Evolutionary conservation across 2,113 vertebrate species (phyloP).

Genomic region (Semicossyphus pulcher): DNA sequence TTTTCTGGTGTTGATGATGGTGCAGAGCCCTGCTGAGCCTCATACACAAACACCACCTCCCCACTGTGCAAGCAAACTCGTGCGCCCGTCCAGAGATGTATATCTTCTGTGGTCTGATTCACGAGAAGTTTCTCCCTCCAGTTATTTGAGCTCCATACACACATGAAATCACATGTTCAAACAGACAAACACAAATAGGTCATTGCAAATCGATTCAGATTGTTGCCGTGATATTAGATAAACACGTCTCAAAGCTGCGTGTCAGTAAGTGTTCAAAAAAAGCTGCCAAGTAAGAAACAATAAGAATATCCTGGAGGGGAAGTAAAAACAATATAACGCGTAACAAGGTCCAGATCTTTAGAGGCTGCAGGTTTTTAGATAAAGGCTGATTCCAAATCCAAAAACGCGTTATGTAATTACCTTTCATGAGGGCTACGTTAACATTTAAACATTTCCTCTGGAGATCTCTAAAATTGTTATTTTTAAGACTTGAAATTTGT

Average conservation of each 20-base stretch:
- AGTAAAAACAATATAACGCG: conserved; percentile 16
- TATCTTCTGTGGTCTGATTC: not conserved
- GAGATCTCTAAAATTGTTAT: not conserved
- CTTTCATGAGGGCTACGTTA: conserved; percentile 4
- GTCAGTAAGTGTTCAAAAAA: not conserved
- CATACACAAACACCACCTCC: not conserved
- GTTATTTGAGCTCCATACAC: not conserved
- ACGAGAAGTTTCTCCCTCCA: not conserved
- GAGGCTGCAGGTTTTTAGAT: not conserved
- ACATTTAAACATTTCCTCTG: not conserved
- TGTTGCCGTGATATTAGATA: conserved; percentile 3
- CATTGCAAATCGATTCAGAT: not conserved
- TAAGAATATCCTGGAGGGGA: not conserved
- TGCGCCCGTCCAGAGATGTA: conserved; percentile 3
- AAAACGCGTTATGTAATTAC: not conserved
- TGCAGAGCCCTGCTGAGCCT: conserved; percentile 22
- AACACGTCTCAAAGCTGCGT: conserved; percentile 12
- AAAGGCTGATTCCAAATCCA: not conserved
- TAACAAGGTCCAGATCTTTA: conserved; percentile 17
- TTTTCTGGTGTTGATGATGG: conserved; percentile 29
- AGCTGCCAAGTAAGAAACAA: conserved; percentile 25
- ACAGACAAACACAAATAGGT: not conserved
- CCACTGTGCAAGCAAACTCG: not conserved
- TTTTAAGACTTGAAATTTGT: not conserved
- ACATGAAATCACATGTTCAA: conserved; percentile 18